Evolutionary conservation across 2,888 invertebrate genomes (phyloP), one percentile per base, ranked within the genome.

Genomic region (Bugula neritina): DNA sequence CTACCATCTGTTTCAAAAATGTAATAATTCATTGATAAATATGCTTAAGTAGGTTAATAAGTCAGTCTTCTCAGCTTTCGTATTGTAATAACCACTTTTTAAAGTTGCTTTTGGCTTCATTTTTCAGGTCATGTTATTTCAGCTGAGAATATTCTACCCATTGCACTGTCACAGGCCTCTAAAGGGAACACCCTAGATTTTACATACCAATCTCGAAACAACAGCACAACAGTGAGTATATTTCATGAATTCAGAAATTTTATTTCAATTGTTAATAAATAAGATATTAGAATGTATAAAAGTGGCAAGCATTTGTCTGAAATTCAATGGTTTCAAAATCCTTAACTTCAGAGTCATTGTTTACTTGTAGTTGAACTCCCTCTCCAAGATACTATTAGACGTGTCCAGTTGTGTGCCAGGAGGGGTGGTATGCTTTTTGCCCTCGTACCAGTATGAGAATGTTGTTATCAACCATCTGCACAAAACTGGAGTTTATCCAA

Each of bases 381-480:
- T 84, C n/a, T 82, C 91, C 0, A 87, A 90, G 76, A 86, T 92
- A 13, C 82, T 97, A 29, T 84, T 89, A 75, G 92, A 94, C 81
- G 82, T 93, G 0, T 90, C 91, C 79, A 89, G 89, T 77, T 86
- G 90, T 69, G 89, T 96, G 17, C 93, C 92, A 0, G 94, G 92
- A 0, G 99, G 99, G 0, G 87, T 97, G 1, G 92, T 99, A 0
- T 91, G 92, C 76, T 99, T 99, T 84, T 89, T 98, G 74, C 92
- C 95, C 0, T 96, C 95, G 0, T 98, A 98, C 80, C 91, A 91
- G 23, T 95, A 93, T 81, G 92, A 95, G 82, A 87, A 90, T 71
- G 83, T 84, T 0, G 88, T 93, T 31, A 76, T 88, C 77, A 86
- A 87, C 1, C 88, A 90, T 80, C 86, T 90, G 84, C 84, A 86